Base-by-base conservation (phyloP, 1,140 invertebrate species). In the Dreissena rostriformis region DNA sequence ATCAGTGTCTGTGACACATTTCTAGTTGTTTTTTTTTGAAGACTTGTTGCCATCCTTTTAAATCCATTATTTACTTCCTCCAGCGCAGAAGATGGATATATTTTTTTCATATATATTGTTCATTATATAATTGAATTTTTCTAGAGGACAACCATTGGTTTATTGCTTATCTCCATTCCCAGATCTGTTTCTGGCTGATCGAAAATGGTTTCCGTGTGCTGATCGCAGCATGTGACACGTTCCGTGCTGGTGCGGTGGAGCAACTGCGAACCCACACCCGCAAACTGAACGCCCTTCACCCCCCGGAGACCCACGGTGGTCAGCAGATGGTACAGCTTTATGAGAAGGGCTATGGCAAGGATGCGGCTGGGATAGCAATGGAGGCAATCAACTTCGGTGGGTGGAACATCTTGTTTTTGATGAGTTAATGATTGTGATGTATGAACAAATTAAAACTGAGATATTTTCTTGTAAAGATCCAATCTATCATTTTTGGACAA, bases 151-250 rank as follows among this genome's bases (percentile, higher is more conserved):
- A 63, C 19, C n/a, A 57, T 8, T 39, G 4, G 19, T 15, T 8
- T 66, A 72, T 15, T 19, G 65, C 8, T 39, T 26, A 15, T 39
- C 65, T 52, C n/a, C 24, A 52, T 39, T 75, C 29, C 39, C 65
- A 96, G 96, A 99, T 99, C 78, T 98, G 98, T 91, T 99, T 99
- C 93, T 99, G 99, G 99, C 94, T 99, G 71, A 98, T 99, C 87
- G 98, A 99, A 94, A 99, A 99, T 93, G 97, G 98, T 89, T 96
- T 99, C 89, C 96, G 97, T 63, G 99, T 99, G 19, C 93, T 99
- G 88, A 99, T 99, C 84, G 99, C 99, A 19, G 99, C 99, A 55
- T 99, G 99, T 93, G 99, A 99, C 94, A 99, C 99, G 63, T 99
- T 99, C 94, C 95, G 99, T 88, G 98, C 99, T 49, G 99, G 99